Evolutionary conservation across 2,113 vertebrate genomes (phyloP), one percentile per base, ranked within the genome.

Genomic region (Catharus fuscescens): DNA sequence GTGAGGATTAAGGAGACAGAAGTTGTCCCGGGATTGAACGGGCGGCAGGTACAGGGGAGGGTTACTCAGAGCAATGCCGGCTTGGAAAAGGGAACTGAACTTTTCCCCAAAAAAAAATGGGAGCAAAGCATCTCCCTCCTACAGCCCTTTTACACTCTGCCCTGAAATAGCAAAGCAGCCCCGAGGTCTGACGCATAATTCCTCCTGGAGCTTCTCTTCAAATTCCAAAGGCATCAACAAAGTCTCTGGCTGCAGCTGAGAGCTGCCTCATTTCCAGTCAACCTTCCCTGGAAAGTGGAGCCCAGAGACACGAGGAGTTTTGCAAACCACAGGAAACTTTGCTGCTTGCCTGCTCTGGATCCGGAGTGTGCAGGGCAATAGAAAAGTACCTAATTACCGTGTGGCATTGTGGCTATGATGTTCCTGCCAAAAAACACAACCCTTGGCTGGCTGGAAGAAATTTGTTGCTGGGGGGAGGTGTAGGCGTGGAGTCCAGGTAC

Each of bases 381-480:
- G 74, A 52, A 94, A 73, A 91, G 36, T 24, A 47, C 54, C 71
- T 65, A 56, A 90, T 90, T 82, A 66, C 16, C 0, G 0, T 26
- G 71, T 15, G 82, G 59, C 57, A 84, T 95, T 95, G 80, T 65
- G 87, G 54, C 36, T 85, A 12, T 38, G 38, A 38, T 38, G 38
- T 38, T 38, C 38, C 48, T 9, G 2, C 44, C 52, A 69, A 64
- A 90, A 48, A 78, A 44, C 2, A 5, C 77, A 91, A 83, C 74
- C n/a, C 54, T 77, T 74, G 74, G 14, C 20, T 31, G 45, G 3
- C 64, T 26, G 67, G 50, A 62, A 47, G 42, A 42, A 53, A 24
- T 61, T 34, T 52, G 9, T 53, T 25, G 3, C 12, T 69, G 48
- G 18, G 3, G 10, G 10, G 34, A 44, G 8, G 44, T 36, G 31